phyloP scores from a whole-genome alignment of 2,113 vertebrate species.

The Onychostoma macrolepis region DNA sequence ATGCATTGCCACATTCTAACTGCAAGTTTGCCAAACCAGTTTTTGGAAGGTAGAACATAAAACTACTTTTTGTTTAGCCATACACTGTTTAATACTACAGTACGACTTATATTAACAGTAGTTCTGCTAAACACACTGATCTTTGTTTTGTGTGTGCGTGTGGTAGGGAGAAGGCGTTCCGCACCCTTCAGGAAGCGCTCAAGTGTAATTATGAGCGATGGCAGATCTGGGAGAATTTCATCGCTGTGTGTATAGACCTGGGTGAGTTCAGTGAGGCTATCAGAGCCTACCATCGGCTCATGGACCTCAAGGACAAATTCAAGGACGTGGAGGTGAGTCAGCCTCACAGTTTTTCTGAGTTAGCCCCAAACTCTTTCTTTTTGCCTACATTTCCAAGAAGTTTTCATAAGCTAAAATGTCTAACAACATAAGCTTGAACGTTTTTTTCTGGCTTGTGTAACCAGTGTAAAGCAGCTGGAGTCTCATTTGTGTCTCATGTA shows the following conservation, averaged over 20 bases:
- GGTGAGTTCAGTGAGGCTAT: conserved; percentile 92
- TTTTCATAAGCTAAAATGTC: not conserved
- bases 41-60: not conserved
- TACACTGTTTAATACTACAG: not conserved
- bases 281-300: conserved; percentile 92
- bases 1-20: not conserved
- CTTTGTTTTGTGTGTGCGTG: conserved; percentile 6
- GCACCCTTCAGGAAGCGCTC: conserved; percentile 93
- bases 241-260: conserved; percentile 87
- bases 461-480: not conserved
- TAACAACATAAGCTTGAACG: not conserved
- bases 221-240: conserved; percentile 99
- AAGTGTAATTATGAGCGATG: conserved; percentile 97
- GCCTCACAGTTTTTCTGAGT: not conserved
- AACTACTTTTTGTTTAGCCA: not conserved
- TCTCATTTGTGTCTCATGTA: not conserved
- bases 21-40: not conserved
- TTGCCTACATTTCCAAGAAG: not conserved
- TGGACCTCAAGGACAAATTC: conserved; percentile 92
- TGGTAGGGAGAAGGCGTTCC: conserved; percentile 88
- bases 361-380: not conserved
- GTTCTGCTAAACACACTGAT: conserved; percentile 5
- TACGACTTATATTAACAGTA: not conserved
- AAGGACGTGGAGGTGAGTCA: conserved; percentile 88
- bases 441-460: conserved; percentile 1